phyloP scores from a whole-genome alignment of 1,140 invertebrate genomes.

The Drosophila pachea region DNA sequence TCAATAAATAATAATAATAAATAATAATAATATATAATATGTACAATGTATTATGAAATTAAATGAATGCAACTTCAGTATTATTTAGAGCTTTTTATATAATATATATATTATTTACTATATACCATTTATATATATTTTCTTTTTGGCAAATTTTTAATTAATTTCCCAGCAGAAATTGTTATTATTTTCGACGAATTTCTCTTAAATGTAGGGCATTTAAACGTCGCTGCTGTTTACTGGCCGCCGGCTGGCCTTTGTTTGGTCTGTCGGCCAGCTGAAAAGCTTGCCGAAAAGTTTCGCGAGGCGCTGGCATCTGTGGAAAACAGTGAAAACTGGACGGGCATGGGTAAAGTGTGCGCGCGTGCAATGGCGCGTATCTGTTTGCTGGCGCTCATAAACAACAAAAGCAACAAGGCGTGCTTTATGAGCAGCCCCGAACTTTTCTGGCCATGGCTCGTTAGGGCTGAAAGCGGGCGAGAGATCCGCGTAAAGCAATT shows the following conservation, averaged over 20 bases:
- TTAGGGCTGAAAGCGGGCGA: slow-evolving; percentile 64
- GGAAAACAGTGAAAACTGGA: slow-evolving; percentile 25
- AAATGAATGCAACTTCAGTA: no score
- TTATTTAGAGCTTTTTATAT: neutral
- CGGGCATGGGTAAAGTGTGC: slow-evolving; percentile 50
- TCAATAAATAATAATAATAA: neutral
- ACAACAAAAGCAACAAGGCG: slow-evolving; percentile 74
- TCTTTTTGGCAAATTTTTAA: neutral
- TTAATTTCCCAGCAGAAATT: no score
- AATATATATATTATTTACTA: neutral
- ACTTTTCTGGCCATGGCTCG: slow-evolving; percentile 61
- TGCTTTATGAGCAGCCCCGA: slow-evolving; percentile 59
- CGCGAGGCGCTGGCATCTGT: neutral
- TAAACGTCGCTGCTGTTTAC: neutral
- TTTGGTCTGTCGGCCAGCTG: slow-evolving; percentile 15
- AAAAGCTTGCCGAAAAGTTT: slow-evolving; percentile 37
- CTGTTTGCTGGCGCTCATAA: slow-evolving; percentile 61
- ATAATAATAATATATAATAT: no score
- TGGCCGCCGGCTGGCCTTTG: neutral
- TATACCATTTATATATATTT: neutral
- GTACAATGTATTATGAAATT: no score
- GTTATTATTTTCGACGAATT: no score
- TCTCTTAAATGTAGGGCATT: slow-evolving; percentile 9
- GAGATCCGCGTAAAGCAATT: slow-evolving; percentile 63
- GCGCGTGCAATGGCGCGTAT: slow-evolving; percentile 62